Base-by-base conservation (phyloP, 2,113 vertebrate genomes). In the Agelaius tricolor region DNA sequence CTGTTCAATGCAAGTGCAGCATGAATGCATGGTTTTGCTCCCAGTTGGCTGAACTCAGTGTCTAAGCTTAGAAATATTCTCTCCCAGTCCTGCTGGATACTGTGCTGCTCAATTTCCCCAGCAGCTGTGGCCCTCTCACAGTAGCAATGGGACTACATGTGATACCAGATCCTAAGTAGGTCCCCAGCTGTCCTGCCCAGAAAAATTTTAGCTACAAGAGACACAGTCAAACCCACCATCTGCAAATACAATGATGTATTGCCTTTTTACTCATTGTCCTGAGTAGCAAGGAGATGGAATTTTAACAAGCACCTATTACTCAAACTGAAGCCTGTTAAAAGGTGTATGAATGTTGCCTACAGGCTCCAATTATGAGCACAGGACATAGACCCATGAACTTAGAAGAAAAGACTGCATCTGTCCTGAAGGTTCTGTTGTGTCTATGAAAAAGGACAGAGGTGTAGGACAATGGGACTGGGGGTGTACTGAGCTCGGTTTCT, bases 1-100 rank as follows among this genome's bases (percentile, higher is more conserved):
- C 35, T 41, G 37, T 58, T 75, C 41, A 39, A 1, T 27, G 11
- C 44, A 52, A 47, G 21, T 23, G n/a, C 21, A 81, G 54, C 28
- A 37, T 55, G 37, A 52, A 47, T 3, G 11, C 33, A 16, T 0
- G 0, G 7, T 51, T 21, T 26, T 57, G 22, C 37, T 63, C 51
- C 20, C 7, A 1, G 51, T 83, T 68, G 65, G 43, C 54, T 71
- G 44, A 73, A 28, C 21, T 68, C 1, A 0, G 9, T 74, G 59
- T 20, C 27, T 35, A 80, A 58, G 31, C 51, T 83, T 22, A 55
- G 39, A 66, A 91, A n/a, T 23, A 3, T 1, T 7, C 7, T 24
- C 22, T 61, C 54, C 19, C n/a, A 8, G 4, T 22, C 33, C 33
- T 43, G 13, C 11, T 17, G 28, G 39, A 18, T 27, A 41, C 21